A percentile compares a stretch with the other conserved stretches of the same genome.
These are phyloP conservation scores for Dolomedes plantarius DNA, from an alignment of 2,888 invertebrate species.

Conservation along the genomic window DNA sequence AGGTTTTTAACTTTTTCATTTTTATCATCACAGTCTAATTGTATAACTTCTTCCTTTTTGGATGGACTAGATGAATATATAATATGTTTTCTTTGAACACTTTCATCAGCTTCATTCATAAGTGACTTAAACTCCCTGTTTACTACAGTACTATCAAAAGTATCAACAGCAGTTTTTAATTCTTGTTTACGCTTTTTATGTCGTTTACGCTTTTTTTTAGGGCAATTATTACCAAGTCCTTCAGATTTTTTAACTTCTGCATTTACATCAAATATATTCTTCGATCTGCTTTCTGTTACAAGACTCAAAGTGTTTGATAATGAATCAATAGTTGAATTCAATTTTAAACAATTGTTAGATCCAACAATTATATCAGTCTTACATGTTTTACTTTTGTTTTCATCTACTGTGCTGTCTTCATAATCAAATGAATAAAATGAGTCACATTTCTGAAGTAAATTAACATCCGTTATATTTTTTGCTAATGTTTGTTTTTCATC, in stretches of 20 bases:
- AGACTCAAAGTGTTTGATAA: too few species aligned
- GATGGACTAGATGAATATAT: background rate
- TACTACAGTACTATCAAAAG: background rate
- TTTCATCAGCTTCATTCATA: background rate
- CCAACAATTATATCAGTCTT: too few species aligned
- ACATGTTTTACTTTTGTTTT: background rate
- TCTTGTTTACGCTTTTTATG: slow-evolving; percentile 22
- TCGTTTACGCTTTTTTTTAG: slow-evolving; percentile 36
- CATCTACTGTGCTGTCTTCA: background rate
- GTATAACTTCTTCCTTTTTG: too few species aligned
- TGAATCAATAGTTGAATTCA: too few species aligned
- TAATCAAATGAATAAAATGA: too few species aligned
- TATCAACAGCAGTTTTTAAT: background rate
- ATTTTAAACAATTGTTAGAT: too few species aligned
- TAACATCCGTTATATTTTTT: background rate
- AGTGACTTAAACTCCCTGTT: background rate
- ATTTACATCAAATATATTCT: background rate
- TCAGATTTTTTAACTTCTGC: background rate
- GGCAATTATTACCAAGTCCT: background rate
- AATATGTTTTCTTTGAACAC: background rate
- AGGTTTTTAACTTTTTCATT: too few species aligned
- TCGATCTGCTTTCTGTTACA: background rate
- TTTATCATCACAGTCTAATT: too few species aligned
- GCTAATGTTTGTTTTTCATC: too few species aligned
- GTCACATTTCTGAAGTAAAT: too few species aligned